phyloP scores from a whole-genome alignment of 2,888 invertebrate genomes.

The Apamea sordens region DNA sequence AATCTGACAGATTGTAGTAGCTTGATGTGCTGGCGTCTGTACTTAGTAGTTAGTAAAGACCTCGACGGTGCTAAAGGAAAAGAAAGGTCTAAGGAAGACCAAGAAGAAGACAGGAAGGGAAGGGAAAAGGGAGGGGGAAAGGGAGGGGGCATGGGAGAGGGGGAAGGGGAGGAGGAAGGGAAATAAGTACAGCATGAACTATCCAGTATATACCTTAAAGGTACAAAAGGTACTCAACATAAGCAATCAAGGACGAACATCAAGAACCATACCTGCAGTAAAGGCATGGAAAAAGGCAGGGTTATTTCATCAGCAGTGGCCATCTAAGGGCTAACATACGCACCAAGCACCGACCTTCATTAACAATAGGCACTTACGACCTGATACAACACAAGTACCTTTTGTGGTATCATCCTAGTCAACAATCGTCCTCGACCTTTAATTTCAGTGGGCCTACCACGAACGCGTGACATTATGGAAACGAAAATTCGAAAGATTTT shows the following conservation, averaged over 20 bases:
- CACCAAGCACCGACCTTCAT: not conserved
- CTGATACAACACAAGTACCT: not conserved
- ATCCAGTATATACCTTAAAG: not conserved
- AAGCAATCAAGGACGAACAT: not conserved
- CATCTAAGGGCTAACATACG: conserved; percentile 3
- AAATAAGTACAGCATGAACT: not conserved
- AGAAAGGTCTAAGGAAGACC: not conserved
- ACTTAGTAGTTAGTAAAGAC: not conserved
- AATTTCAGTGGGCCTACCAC: no score
- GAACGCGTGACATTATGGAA: not conserved
- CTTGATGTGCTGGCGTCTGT: no score
- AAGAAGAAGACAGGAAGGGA: no score
- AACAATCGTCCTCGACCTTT: conserved; percentile 40
- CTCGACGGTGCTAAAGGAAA: not conserved
- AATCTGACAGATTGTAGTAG: no score
- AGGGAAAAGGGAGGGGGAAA: no score
- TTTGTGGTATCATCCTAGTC: conserved; percentile 26
- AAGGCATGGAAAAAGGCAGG: not conserved
- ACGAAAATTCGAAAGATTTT: not conserved
- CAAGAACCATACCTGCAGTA: not conserved
- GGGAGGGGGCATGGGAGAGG: no score
- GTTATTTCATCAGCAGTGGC: not conserved
- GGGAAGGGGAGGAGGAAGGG: no score
- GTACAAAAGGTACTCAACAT: not conserved
- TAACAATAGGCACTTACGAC: conserved; percentile 26